Evolutionary conservation across 1,140 invertebrate genomes (phyloP), one percentile per base, ranked within the genome.

Genomic region (Capitella teleta): DNA sequence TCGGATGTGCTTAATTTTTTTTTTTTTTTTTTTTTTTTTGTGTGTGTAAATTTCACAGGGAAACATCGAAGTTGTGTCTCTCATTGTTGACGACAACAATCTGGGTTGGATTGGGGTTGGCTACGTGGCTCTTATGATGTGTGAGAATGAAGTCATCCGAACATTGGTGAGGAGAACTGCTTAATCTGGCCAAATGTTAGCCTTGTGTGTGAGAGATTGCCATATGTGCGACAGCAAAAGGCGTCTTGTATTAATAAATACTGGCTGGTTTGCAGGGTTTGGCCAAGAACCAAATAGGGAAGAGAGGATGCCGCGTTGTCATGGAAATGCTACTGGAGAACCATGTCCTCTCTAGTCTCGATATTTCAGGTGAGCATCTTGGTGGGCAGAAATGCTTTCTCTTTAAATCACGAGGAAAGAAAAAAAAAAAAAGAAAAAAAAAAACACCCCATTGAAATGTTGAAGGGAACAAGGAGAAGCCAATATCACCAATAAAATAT

Each of bases 51-150:
- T 32, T 21, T 36, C 19, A 21, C 3, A 47, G 45, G 45, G 16
- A 14, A 47, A 47, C 30, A 5, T 19, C 18, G 14, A 5, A 2
- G 45, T 47, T 26, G 18, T 18, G 5, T 18, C 28, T 36, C 16
- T 47, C 28, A 32, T 19, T 16, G 28, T 47, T n/a, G 45, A 47
- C n/a, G 45, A 36, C 25, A 47, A 47, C 45, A 16, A 34, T 32
- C 28, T 47, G 5, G 32, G 28, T 18, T 6, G 18, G 5, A 47
- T 3, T 16, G 45, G 45, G 5, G 28, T 25, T n/a, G n/a, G 36
- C n/a, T 36, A 47, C 28, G 5, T 47, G 45, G 28, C 28, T 32
- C 30, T 16, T 16, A 21, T 36, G 28, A 18, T 47, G n/a, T 30
- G 19, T 16, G 45, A 47, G 26, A 47, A 47, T 24, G 19, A 16